Evolutionary conservation across 1,140 invertebrate genomes (phyloP), one percentile per base, ranked within the genome.

Genomic region (Phymorhynchus buccinoides): DNA sequence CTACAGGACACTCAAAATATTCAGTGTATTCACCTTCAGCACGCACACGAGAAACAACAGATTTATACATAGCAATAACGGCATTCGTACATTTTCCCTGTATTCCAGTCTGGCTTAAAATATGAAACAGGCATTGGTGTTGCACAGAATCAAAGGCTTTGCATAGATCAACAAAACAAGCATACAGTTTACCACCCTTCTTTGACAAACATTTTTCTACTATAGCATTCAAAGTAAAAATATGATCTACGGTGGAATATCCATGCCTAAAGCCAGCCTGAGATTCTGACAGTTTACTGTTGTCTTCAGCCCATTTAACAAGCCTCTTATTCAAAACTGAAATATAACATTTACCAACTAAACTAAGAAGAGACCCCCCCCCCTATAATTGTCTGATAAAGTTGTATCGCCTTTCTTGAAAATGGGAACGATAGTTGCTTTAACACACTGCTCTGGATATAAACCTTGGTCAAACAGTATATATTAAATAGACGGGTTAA

Each of bases 61-160:
- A n/a, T n/a, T n/a, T n/a, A n/a, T n/a, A n/a, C n/a, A n/a, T 84
- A 12, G 48, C 37, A 42, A 22, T 73, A 27, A 84, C 16, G 7
- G 48, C 73, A 71, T 41, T 84, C 4, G 39, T 27, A 44, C 66
- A 83, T 37, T 83, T 83, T 18, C 81, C 56, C 44, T 30, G 27
- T 27, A 84, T 37, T 73, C 35, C 62, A 22, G 9, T 27, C 9
- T 68, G 41, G 18, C 62, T 35, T 62, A 83, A 39, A 22, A 37
- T 52, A 22, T 44, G n/a, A 37, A 56, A 83, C 9, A 83, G 62
- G 4, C 18, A 22, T n/a, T 66, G 32, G 39, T 66, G 66, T n/a
- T 73, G 35, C 41, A 84, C 68, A 71, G 30, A 68, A 75, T 84
- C 82, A 73, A 84, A 84, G 30, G 52, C 27, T n/a, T 48, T 42